Conservation (phyloP, 2,797 vertebrate species). For the Chelonia mydas region DNA sequence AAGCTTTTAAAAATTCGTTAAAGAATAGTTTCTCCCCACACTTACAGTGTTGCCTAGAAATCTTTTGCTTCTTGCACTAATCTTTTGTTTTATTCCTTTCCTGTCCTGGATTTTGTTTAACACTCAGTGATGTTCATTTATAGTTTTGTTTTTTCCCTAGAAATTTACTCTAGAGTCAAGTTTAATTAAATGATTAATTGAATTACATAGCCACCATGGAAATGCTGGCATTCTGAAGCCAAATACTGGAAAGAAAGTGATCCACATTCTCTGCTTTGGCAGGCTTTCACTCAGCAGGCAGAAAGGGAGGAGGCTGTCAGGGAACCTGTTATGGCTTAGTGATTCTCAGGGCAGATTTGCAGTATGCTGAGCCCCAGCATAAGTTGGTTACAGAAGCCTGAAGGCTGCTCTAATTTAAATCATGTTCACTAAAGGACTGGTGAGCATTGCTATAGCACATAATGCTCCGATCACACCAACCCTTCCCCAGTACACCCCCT, state of each 20-base stretch:
- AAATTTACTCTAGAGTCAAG: not conserved
- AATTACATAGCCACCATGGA: not conserved
- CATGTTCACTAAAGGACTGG: fast-evolving
- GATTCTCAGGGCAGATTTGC: not conserved
- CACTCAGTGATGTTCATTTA: not conserved
- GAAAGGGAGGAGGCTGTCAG: not conserved
- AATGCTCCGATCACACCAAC: not conserved
- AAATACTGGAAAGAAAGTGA: fast-evolving
- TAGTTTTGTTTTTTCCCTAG: not conserved
- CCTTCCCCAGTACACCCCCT: not conserved
- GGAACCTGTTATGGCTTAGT: not conserved
- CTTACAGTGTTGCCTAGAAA: not conserved
- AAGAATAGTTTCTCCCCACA: not conserved
- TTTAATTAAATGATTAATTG: not conserved
- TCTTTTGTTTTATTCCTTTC: not conserved
- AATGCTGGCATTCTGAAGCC: not conserved
- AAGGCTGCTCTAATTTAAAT: not conserved
- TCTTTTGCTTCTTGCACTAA: not conserved
- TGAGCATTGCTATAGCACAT: not conserved
- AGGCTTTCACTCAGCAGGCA: not conserved
- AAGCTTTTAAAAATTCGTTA: not conserved
- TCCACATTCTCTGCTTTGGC: fast-evolving
- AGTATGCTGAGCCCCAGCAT: not conserved
- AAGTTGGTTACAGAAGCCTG: not conserved
- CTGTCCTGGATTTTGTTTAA: not conserved